Evolutionary conservation across 2,113 vertebrate species (phyloP).

Genomic region (Propithecus coquereli): DNA sequence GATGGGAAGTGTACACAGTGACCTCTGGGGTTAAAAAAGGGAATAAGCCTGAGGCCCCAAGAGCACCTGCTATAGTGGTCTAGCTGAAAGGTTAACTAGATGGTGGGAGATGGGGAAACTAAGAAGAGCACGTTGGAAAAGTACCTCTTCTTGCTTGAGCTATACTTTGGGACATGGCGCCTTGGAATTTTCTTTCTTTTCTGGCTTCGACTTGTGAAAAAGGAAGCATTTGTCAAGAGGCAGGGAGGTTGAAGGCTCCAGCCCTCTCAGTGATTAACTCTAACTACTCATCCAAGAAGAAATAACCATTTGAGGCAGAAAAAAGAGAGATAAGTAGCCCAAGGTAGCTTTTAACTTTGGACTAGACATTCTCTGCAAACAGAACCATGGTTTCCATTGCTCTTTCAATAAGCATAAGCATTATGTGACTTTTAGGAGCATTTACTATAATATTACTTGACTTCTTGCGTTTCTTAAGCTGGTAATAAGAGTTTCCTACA

Average conservation of each 20-base stretch:
- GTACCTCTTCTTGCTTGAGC: neutral
- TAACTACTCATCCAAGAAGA: neutral
- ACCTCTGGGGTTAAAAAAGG: neutral
- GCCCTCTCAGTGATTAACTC: neutral
- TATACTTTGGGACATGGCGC: neutral
- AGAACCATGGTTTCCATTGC: neutral
- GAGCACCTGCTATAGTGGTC: neutral
- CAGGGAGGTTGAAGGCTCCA: neutral
- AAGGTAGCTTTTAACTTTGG: neutral
- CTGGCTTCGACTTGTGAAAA: neutral
- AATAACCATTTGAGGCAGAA: neutral
- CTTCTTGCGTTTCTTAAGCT: neutral
- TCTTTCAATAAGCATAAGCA: neutral
- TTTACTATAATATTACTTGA: neutral
- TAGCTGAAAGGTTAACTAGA: neutral
- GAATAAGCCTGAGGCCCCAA: neutral
- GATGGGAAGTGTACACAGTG: neutral
- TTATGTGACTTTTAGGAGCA: neutral
- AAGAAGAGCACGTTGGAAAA: neutral
- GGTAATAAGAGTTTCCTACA: neutral
- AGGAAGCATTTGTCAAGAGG: neutral
- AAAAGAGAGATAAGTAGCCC: neutral
- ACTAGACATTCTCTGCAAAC: neutral
- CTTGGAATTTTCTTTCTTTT: constrained; percentile 9
- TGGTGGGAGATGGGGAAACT: neutral